These are phyloP conservation scores for Osedax fenrisi DNA, from an alignment of 2,888 invertebrate species.

Conservation along the genomic window DNA sequence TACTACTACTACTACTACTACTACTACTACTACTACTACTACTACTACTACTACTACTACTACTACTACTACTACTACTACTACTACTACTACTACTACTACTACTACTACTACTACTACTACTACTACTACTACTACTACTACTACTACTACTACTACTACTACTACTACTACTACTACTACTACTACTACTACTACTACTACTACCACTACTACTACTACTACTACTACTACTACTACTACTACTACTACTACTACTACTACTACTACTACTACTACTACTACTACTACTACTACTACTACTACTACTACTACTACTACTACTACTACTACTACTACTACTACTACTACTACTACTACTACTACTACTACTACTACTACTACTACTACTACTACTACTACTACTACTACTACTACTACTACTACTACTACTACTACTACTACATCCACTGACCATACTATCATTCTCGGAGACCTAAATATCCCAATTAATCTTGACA, in stretches of 20 bases:
- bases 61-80: constrained; percentile 1
- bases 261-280: not conserved
- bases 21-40: not conserved
- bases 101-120: not conserved
- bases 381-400: not conserved
- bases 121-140: not conserved
- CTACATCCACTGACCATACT: not conserved
- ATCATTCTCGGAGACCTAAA: too few species aligned
- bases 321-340: constrained; percentile 1
- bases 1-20: constrained; percentile 1
- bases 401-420: not conserved
- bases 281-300: constrained; percentile 6
- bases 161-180: not conserved
- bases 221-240: constrained; percentile 3
- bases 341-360: not conserved
- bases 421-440: not conserved
- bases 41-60: constrained; percentile 1
- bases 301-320: not conserved
- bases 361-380: not conserved
- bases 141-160: constrained; percentile 6
- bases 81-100: constrained; percentile 5
- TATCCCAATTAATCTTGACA: too few species aligned
- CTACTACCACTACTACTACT: not conserved
- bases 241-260: not conserved
- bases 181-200: not conserved